Evolutionary conservation across 2,113 vertebrate species (phyloP).

Genomic region (Chrysochloris asiatica): DNA sequence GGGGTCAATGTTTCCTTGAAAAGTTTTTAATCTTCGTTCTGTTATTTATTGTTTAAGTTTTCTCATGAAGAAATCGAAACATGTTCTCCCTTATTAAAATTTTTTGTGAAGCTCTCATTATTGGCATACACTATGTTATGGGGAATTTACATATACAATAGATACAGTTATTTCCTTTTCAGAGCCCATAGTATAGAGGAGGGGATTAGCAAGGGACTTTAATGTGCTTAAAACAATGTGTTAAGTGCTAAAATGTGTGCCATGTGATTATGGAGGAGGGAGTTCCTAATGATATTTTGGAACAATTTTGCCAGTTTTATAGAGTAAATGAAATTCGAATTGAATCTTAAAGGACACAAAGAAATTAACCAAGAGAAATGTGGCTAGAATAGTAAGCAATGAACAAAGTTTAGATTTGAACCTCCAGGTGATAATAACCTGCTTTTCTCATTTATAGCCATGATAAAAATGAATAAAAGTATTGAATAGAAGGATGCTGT

Average conservation of each 20-base stretch:
- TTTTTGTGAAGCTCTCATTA: background rate
- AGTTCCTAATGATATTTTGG: background rate
- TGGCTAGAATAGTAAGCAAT: background rate
- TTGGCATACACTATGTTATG: background rate
- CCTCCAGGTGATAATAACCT: background rate
- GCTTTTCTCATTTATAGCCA: background rate
- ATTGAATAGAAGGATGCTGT: background rate
- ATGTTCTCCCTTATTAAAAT: constrained; percentile 5
- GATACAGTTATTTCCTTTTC: background rate
- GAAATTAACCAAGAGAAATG: background rate
- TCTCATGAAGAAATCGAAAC: background rate
- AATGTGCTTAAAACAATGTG: background rate
- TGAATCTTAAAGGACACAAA: background rate
- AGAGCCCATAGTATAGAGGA: background rate
- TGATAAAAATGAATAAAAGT: background rate
- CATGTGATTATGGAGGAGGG: background rate
- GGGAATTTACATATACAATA: background rate
- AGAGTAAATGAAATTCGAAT: background rate
- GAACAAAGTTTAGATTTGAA: background rate
- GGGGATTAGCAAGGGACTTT: background rate
- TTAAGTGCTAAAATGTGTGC: background rate
- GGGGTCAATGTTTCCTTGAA: background rate
- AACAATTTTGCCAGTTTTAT: background rate
- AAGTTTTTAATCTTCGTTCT: background rate
- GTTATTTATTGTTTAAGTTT: background rate